phyloP scores from a whole-genome alignment of 64 coral and sea anemone genomes.

The Trachythela sp. region DNA sequence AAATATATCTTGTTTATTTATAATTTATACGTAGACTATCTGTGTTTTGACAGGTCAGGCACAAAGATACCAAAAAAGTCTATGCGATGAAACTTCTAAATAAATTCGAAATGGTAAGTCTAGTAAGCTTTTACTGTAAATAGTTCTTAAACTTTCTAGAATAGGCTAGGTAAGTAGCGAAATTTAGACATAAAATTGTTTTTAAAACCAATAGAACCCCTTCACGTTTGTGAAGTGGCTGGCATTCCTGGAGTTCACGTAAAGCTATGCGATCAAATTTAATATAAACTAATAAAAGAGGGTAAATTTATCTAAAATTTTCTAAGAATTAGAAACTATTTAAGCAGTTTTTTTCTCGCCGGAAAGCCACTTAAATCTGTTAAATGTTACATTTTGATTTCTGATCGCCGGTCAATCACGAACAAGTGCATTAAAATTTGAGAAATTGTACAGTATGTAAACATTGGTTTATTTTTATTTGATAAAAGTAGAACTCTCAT shows the following conservation, averaged over 20 bases:
- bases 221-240: too few species aligned
- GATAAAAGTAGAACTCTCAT: background rate
- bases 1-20: background rate
- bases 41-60: slow-evolving; percentile 63
- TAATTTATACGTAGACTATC: slow-evolving; percentile 21
- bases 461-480: background rate
- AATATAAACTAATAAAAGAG: background rate
- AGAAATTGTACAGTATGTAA: background rate
- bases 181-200: too few species aligned
- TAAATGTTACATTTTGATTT: background rate
- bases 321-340: background rate
- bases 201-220: too few species aligned
- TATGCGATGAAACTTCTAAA: slow-evolving; percentile 97
- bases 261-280: too few species aligned
- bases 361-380: background rate
- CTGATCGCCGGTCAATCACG: background rate
- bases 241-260: too few species aligned
- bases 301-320: background rate
- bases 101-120: slow-evolving; percentile 99
- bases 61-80: slow-evolving; percentile 63
- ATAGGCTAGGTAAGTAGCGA: too few species aligned
- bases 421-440: background rate
- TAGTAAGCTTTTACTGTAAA: background rate
- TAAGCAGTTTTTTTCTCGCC: background rate
- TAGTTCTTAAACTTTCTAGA: too few species aligned